Conservation (phyloP, 2,113 vertebrate genomes). For the Marmota flaviventris region DNA sequence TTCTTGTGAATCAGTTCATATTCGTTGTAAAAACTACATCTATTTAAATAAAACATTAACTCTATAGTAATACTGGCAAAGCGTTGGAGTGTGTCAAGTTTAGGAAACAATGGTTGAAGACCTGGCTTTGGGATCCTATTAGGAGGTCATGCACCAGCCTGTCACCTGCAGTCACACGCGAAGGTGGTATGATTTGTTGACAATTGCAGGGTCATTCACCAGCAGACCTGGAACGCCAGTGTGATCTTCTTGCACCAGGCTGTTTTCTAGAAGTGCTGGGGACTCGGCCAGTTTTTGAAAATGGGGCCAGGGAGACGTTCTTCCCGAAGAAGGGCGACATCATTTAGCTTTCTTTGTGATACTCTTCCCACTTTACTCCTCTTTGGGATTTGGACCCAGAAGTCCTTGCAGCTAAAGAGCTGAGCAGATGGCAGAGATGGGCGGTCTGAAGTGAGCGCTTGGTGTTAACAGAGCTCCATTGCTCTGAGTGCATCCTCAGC, state of each 20-base stretch:
- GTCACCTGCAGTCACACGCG: neutral
- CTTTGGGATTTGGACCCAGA: neutral
- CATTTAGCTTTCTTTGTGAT: neutral
- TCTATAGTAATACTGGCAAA: neutral
- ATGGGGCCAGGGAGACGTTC: accelerated
- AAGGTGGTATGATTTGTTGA: neutral
- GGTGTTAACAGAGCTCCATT: too few relatives aligned
- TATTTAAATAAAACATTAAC: neutral
- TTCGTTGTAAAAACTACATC: neutral
- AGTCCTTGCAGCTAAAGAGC: neutral
- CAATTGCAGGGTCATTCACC: neutral
- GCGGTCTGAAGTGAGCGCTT: neutral
- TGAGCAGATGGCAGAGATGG: neutral
- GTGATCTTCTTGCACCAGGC: neutral
- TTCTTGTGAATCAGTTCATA: neutral
- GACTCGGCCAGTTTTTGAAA: neutral
- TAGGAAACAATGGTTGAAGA: neutral
- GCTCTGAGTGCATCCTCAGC: neutral
- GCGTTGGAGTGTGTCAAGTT: neutral
- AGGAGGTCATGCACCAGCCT: neutral
- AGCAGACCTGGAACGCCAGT: neutral
- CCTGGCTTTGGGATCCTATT: neutral
- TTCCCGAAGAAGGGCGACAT: neutral
- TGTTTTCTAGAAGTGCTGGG: neutral
- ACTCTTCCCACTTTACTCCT: neutral